Percentiles rank a stretch among this genome's conserved stretches.
Evolutionary conservation across 2,888 invertebrate species (phyloP).

Genomic region (Drosophila melanosoma): DNA sequence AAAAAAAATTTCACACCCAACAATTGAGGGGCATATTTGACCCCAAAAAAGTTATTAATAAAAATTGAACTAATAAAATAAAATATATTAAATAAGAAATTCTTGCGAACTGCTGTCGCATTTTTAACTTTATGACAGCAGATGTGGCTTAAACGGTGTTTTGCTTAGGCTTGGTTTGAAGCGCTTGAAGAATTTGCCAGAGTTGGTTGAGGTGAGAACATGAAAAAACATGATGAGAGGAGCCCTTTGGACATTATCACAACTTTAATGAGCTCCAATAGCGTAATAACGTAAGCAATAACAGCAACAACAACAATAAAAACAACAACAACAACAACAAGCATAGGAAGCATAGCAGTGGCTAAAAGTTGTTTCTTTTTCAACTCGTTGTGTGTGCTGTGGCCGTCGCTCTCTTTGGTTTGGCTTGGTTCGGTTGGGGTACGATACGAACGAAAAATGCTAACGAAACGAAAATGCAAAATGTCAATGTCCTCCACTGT

Average conservation of each 20-base stretch:
- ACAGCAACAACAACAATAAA: conserved; percentile 14
- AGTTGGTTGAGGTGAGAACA: conserved; percentile 47
- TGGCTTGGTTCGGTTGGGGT: conserved; percentile 23
- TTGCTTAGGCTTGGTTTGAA: conserved; percentile 40
- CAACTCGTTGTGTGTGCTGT: conserved; percentile 48
- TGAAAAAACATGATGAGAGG: conserved; percentile 26
- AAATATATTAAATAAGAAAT: not conserved
- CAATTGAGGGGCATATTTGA: conserved; percentile 13
- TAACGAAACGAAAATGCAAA: conserved; percentile 83
- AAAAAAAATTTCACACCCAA: conserved; percentile 25
- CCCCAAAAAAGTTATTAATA: not conserved
- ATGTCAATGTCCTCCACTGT: conserved; percentile 84
- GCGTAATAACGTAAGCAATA: conserved; percentile 42
- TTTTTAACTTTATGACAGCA: not conserved
- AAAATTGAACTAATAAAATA: not conserved
- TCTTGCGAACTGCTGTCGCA: not conserved
- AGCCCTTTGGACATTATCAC: conserved; percentile 65
- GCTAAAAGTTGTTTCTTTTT: conserved; percentile 59
- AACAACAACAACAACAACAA: conserved; percentile 13
- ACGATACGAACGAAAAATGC: conserved; percentile 79
- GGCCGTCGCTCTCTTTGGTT: conserved; percentile 31
- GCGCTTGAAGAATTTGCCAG: not conserved
- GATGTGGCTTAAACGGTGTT: conserved; percentile 25
- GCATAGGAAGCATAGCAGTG: conserved; percentile 32
- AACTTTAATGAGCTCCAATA: conserved; percentile 71